Base-by-base conservation (phyloP, 2,888 invertebrate genomes). In the Apeira syringaria region DNA sequence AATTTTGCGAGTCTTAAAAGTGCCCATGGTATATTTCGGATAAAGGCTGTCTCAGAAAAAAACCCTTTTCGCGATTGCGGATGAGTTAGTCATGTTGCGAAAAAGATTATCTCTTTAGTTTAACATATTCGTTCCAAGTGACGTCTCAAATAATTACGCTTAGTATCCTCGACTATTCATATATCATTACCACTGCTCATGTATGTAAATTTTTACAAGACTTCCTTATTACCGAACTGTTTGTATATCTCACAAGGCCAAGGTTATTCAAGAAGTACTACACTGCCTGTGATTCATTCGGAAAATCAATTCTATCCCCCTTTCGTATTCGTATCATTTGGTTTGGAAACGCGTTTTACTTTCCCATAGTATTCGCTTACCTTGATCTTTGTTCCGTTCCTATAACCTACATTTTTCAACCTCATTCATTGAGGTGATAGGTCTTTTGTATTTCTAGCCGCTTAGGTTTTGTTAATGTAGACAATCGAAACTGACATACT, bases 201-300 rank as follows among this genome's bases (percentile, higher is more conserved):
- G 47, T 51, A 51, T 52, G 47, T 50, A 45, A 63, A 68, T 67
- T 67, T 62, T 45, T 35, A 29, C 60, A 65, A 64, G 69, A 69
- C 68, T 71, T 71, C 70, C 76, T 77, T 75, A 79, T 79, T 79
- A 74, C 74, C 66, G 57, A 64, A 61, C 59, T 68, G 64, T 68
- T 56, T 53, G 64, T 68, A 67, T 66, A 60, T 64, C 60, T 52
- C 56, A 59, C 75, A 78, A 79, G 79, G 80, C 78, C 81, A 80
- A 80, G 80, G 81, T 64, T 75, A 65, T 66, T 59, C 59, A 67
- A 69, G 59, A 64, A 65, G 36, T 36, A 55, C 56, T 36, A 55
- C 56, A 58, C 67, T 48, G 50, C 56, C 61, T 56, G 59, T 53
- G 39, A 58, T 57, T 68, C 61, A 57, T 64, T 63, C 59, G 52